phyloP scores from a whole-genome alignment of 2,888 invertebrate species.

The Scaptodrosophila latifasciaeformis region DNA sequence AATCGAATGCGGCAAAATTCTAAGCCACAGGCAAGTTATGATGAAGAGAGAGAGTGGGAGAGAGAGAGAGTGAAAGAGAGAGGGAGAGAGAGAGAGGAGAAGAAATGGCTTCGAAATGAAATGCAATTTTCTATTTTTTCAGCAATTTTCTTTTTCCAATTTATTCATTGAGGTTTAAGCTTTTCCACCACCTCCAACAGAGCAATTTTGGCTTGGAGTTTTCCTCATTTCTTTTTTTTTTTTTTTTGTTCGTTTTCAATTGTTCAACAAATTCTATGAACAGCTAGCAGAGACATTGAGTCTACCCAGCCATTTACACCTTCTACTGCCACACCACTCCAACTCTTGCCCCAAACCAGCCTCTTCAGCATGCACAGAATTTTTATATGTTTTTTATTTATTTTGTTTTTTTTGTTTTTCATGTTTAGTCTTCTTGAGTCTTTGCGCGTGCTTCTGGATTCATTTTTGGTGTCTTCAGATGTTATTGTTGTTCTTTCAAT shows the following conservation, averaged over 20 bases:
- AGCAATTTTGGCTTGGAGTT: too few species aligned
- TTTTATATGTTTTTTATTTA: background rate
- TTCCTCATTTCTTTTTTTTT: too few species aligned
- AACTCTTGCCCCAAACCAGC: background rate
- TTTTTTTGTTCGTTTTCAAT: slow-evolving; percentile 47
- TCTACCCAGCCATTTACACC: background rate
- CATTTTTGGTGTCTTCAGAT: background rate
- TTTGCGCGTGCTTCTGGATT: background rate
- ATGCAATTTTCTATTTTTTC: slow-evolving; percentile 13
- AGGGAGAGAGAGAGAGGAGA: too few species aligned
- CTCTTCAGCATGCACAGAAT: too few species aligned
- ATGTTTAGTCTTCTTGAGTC: background rate
- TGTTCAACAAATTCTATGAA: slow-evolving; percentile 53
- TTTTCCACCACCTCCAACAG: too few species aligned
- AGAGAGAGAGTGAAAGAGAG: too few species aligned
- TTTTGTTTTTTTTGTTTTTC: too few species aligned
- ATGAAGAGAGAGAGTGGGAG: too few species aligned
- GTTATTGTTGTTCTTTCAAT: slow-evolving; percentile 1
- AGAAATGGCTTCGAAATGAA: slow-evolving; percentile 19
- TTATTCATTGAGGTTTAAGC: background rate
- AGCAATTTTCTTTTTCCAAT: background rate
- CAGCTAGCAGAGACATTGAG: background rate
- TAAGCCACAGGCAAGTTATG: too few species aligned
- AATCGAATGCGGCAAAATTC: too few species aligned
- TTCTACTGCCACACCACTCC: background rate